These are phyloP conservation scores for Eptatretus burgeri DNA, from an alignment of 2,113 vertebrate genomes.

Conservation along the genomic window DNA sequence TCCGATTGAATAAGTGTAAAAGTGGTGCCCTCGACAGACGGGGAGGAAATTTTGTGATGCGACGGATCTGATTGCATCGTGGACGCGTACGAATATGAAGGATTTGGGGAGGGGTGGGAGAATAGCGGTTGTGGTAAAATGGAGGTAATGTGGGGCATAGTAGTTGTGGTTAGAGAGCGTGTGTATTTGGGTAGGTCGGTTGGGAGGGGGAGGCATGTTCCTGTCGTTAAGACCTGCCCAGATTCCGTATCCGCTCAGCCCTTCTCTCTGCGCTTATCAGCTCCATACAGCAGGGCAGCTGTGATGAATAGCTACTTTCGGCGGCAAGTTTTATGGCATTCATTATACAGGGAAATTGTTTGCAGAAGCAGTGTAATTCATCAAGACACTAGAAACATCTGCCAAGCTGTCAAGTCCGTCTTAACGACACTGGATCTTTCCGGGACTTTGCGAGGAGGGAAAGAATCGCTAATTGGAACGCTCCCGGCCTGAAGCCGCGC, in stretches of 20 bases:
- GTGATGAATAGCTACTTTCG: conserved; percentile 5
- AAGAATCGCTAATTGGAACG: conserved; percentile 5
- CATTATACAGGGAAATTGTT: conserved; percentile 7
- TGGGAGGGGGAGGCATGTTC: no score
- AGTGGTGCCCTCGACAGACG: background rate
- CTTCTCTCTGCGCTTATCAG: conserved; percentile 1
- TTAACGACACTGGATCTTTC: conserved; percentile 5
- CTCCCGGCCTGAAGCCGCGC: background rate
- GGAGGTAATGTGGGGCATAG: no score
- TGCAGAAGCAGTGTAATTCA: conserved; percentile 7
- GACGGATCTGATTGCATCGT: background rate
- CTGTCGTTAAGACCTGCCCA: no score
- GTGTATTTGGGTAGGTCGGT: no score
- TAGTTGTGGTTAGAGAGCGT: no score
- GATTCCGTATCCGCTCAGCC: no score
- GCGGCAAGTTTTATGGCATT: conserved; percentile 6
- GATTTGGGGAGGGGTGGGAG: no score
- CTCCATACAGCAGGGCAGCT: conserved; percentile 5
- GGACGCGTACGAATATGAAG: no score
- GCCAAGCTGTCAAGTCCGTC: conserved; percentile 6
- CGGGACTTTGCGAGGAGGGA: conserved; percentile 3
- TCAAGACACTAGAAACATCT: conserved; percentile 6
- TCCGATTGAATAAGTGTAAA: background rate
- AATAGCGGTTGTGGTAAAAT: no score
- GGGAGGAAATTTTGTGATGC: background rate